Conservation (phyloP, 2,113 vertebrate genomes). For the Numenius arquata region DNA sequence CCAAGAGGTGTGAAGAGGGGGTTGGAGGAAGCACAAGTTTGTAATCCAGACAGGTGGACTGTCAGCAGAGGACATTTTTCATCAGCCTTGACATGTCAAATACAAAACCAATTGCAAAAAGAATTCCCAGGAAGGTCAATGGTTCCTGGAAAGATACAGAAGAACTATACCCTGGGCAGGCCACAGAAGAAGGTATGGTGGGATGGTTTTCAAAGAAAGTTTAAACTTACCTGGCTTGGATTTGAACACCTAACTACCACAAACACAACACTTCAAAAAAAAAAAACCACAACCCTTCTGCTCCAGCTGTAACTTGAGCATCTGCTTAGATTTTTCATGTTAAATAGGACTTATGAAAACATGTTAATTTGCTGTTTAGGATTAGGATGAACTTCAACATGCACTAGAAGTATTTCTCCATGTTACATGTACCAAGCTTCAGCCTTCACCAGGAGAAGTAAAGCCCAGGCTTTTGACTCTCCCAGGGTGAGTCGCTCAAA, state of each 20-base stretch:
- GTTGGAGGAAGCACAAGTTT: not conserved
- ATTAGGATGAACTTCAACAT: not conserved
- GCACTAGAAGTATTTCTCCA: not conserved
- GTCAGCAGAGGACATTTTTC: not conserved
- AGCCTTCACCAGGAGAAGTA: not conserved
- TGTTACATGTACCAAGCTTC: not conserved
- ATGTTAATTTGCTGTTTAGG: not conserved
- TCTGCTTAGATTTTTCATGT: not conserved
- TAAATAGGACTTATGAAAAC: not conserved
- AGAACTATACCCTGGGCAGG: not conserved
- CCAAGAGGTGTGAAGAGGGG: not conserved
- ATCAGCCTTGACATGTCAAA: not conserved
- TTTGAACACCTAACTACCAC: not conserved
- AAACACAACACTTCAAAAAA: not conserved
- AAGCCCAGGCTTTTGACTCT: not conserved
- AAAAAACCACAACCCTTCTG: not conserved
- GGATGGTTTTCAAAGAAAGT: not conserved
- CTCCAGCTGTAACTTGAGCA: not conserved
- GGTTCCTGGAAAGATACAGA: not conserved
- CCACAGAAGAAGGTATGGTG: not conserved
- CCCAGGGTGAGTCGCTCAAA: not conserved
- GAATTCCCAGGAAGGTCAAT: not conserved
- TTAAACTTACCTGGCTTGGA: not conserved
- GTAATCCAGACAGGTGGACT: not conserved
- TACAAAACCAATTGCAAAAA: not conserved